Base-by-base conservation (phyloP, 2,113 vertebrate genomes). In the Numida meleagris region DNA sequence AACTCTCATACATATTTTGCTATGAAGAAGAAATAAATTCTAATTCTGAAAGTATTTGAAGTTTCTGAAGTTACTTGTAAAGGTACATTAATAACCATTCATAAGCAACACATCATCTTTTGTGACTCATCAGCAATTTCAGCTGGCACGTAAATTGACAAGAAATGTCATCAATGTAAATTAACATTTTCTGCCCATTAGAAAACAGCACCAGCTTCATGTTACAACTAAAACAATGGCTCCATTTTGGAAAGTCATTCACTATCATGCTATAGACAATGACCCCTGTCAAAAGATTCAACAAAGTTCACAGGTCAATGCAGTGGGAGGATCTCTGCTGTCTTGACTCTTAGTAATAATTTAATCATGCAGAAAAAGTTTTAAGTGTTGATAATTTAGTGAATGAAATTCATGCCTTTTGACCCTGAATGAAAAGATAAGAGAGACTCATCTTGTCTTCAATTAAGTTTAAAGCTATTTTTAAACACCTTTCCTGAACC, bases 261-360 rank as follows among this genome's bases (percentile, higher is more conserved):
- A 72, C 93, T 96, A 94, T 82, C 34, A 88, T 92, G 91, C 96
- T 96, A 83, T 82, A 96, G 97, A 98, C 94, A 98, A 98, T 97
- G 98, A 98, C 97, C 97, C 97, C 98, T 98, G 98, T 98, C 98
- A 98, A 96, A 98, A 98, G 98, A 97, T 98, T 97, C 96, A 95
- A 94, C 94, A 95, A 94, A 97, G 98, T 98, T 97, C 97, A 94
- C 93, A 97, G 96, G 98, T 98, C 98, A 97, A 98, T 98, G 96
- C 88, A 96, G 97, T 97, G 92, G 96, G 97, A 96, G 92, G 98
- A 96, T 96, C 97, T 96, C 84, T 91, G 90, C 93, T 96, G 94
- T 96, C 68, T 93, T 92, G 90, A 95, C 93, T 97, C 96, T 95
- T 94, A 96, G 94, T 90, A 85, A 84, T 97, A 96, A 36, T 88